Conservation (phyloP, 2,888 invertebrate genomes). For the Myopa testacea region DNA sequence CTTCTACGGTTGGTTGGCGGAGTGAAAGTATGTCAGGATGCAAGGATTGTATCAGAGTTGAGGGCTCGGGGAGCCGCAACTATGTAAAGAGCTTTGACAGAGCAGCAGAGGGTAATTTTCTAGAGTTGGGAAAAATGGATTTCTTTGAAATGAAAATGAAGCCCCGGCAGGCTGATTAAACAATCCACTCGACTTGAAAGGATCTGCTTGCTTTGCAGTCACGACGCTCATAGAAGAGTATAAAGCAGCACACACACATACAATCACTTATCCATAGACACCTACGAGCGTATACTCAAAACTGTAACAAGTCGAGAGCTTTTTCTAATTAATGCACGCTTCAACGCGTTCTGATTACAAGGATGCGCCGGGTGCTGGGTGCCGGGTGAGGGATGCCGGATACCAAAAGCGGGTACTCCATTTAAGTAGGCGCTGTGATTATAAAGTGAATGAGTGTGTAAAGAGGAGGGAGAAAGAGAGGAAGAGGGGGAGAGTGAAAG, state of each 20-base stretch:
- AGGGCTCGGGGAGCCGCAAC: not conserved
- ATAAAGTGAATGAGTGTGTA: not conserved
- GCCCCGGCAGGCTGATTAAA: slow-evolving; percentile 37
- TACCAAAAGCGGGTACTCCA: not conserved
- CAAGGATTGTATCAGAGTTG: not conserved
- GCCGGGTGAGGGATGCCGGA: not conserved
- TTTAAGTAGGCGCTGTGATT: slow-evolving; percentile 1
- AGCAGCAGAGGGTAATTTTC: not conserved
- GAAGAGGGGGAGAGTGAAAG: not conserved
- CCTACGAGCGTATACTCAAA: not conserved
- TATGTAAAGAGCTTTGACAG: not conserved
- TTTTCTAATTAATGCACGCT: slow-evolving; percentile 34
- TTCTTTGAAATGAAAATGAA: slow-evolving; percentile 23
- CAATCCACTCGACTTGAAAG: slow-evolving; percentile 37
- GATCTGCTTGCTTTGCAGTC: slow-evolving; percentile 15
- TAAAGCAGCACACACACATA: not conserved
- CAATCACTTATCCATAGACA: not conserved
- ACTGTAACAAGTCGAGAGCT: slow-evolving; percentile 20
- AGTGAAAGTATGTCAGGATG: not conserved
- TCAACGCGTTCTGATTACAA: slow-evolving; percentile 39
- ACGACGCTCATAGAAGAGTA: not conserved
- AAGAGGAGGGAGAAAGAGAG: not conserved
- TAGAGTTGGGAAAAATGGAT: slow-evolving; percentile 17
- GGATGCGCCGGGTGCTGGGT: not conserved
- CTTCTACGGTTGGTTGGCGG: not conserved